Conservation (phyloP, 2,888 invertebrate genomes). For the Caenorhabditis sulstoni region DNA sequence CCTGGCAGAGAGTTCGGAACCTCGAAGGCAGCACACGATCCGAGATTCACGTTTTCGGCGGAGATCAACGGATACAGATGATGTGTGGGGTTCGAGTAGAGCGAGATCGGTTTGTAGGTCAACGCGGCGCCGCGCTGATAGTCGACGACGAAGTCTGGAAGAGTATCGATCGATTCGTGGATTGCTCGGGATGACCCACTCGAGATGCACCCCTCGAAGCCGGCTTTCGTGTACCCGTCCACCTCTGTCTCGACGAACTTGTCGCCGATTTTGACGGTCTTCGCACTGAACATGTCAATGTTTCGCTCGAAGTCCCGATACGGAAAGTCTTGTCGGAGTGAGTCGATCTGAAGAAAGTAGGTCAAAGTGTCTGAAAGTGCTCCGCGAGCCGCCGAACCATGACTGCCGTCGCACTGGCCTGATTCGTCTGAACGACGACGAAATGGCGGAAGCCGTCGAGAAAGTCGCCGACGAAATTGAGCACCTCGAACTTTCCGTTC, state of each 20-base stretch:
- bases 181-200: conserved; percentile 43
- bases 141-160: conserved; percentile 70
- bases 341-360: conserved; percentile 64
- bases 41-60: background rate
- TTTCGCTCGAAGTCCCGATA: conserved; percentile 28
- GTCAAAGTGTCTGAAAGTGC: no score
- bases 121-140: conserved; percentile 63
- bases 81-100: conserved; percentile 39
- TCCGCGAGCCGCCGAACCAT: no score
- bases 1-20: conserved; percentile 57
- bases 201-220: conserved; percentile 66
- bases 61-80: conserved; percentile 18
- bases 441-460: conserved; percentile 75
- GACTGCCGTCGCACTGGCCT: conserved; percentile 56
- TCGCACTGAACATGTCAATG: conserved; percentile 61
- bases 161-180: background rate
- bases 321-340: conserved; percentile 57
- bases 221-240: conserved; percentile 45
- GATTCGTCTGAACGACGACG: conserved; percentile 68
- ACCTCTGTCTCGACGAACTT: conserved; percentile 28
- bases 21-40: conserved; percentile 58
- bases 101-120: conserved; percentile 52
- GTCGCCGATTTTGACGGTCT: conserved; percentile 46
- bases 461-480: conserved; percentile 71
- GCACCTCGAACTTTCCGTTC: conserved; percentile 58